Percentiles rank a stretch among this genome's conserved stretches.
Conservation (phyloP, 2,113 vertebrate genomes). For the Xiphophorus hellerii region DNA sequence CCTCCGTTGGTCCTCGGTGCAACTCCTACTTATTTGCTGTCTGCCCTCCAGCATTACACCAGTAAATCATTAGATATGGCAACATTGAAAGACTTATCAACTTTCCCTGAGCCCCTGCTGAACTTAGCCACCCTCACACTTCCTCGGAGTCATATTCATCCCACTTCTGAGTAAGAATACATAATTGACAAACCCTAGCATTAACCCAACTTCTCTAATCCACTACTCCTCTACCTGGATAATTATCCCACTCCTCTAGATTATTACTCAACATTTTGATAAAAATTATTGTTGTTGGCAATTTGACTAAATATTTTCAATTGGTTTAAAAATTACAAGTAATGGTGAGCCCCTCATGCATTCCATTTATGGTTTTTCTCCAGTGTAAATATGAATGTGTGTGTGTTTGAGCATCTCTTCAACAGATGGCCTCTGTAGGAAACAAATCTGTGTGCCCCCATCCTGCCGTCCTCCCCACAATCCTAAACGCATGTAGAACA, state of each 20-base stretch:
- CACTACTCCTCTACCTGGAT: background rate
- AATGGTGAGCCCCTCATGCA: background rate
- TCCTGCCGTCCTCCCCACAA: slow-evolving; percentile 65
- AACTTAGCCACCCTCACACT: background rate
- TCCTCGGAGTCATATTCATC: background rate
- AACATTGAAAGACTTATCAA: background rate
- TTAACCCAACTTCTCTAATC: background rate
- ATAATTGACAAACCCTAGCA: background rate
- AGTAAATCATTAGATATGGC: background rate
- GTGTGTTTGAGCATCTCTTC: background rate
- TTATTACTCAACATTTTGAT: background rate
- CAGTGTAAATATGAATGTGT: background rate
- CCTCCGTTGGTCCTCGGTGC: background rate
- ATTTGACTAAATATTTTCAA: background rate
- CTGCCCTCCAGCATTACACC: background rate
- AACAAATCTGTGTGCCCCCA: slow-evolving; percentile 56
- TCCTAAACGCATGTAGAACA: slow-evolving; percentile 79
- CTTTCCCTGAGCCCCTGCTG: background rate
- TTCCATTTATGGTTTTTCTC: background rate
- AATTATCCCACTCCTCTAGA: background rate
- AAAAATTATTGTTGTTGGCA: background rate
- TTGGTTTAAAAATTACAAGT: background rate
- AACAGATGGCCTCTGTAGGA: background rate
- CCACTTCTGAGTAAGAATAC: background rate
- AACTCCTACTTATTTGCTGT: background rate